These are phyloP conservation scores for Kryptopterus vitreolus DNA, from an alignment of 2,797 vertebrate genomes.

Conservation along the genomic window DNA sequence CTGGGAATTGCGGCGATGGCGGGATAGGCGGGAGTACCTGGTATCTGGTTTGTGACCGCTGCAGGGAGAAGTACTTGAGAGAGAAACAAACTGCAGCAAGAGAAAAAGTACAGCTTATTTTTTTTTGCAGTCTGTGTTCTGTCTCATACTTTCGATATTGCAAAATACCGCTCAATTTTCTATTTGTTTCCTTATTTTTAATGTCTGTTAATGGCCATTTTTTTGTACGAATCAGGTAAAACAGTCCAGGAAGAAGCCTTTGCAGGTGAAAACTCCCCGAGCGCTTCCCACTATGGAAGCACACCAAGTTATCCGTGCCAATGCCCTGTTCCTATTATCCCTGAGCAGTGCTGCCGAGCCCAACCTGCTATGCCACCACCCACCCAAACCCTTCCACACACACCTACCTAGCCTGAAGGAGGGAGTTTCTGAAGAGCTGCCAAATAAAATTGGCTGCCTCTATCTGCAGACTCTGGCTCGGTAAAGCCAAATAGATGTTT, in stretches of 20 bases:
- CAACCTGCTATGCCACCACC: slow-evolving; percentile 92
- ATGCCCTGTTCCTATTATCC: slow-evolving; percentile 92
- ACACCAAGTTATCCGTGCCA: slow-evolving; percentile 98
- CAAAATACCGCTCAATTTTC: neutral
- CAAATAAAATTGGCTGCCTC: slow-evolving; percentile 96
- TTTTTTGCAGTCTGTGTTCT: slow-evolving; percentile 10
- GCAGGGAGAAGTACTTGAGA: slow-evolving; percentile 95
- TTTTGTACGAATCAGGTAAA: slow-evolving; percentile 80
- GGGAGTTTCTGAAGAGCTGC: slow-evolving; percentile 92
- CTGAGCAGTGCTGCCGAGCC: slow-evolving; percentile 97
- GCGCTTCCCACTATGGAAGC: slow-evolving; percentile 98
- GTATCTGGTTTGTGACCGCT: slow-evolving; percentile 97
- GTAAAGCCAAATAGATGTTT: slow-evolving; percentile 66
- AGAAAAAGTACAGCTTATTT: slow-evolving; percentile 83
- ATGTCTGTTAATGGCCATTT: neutral
- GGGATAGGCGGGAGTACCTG: slow-evolving; percentile 98
- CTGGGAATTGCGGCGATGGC: slow-evolving; percentile 97
- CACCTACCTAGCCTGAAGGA: slow-evolving; percentile 97
- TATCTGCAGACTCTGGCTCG: slow-evolving; percentile 96
- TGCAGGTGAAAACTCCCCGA: slow-evolving; percentile 95
- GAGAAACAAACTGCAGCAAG: slow-evolving; percentile 96
- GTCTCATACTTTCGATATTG: neutral
- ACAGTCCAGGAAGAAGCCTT: slow-evolving; percentile 92
- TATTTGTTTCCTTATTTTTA: neutral
- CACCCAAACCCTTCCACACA: slow-evolving; percentile 86